Evolutionary conservation across 2,113 vertebrate genomes (phyloP).

Genomic region (Mastomys coucha): DNA sequence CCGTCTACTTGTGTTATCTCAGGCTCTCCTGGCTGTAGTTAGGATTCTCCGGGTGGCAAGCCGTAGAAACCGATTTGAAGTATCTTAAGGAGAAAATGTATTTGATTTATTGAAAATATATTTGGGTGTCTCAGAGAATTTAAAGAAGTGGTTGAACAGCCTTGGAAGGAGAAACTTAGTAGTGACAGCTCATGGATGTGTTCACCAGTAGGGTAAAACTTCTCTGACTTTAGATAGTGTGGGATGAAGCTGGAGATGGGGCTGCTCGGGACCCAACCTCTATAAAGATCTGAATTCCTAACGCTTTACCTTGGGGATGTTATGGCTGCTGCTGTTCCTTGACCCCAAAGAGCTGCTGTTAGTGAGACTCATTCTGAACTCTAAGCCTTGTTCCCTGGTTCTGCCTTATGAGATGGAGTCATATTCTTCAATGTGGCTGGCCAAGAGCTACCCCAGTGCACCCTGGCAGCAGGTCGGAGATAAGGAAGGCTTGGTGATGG

Average conservation of each 20-base stretch:
- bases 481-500: neutral
- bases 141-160: neutral
- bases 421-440: neutral
- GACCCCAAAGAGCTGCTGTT: neutral
- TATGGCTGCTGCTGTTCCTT: neutral
- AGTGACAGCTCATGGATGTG: neutral
- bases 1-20: neutral
- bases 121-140: slow-evolving; percentile 33
- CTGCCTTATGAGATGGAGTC: neutral
- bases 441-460: neutral
- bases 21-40: neutral
- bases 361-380: neutral
- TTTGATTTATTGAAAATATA: slow-evolving; percentile 60
- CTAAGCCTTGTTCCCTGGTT: neutral
- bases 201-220: neutral
- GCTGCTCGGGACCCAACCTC: neutral
- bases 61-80: slow-evolving; percentile 46
- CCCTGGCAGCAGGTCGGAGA: neutral
- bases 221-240: neutral
- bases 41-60: slow-evolving; percentile 46
- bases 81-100: slow-evolving; percentile 20
- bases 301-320: neutral
- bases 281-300: neutral
- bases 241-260: neutral
- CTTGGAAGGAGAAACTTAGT: neutral